Evolutionary conservation across 2,888 invertebrate genomes (phyloP), one percentile per base, ranked within the genome.

Genomic region (Strigamia transsilvanica): DNA sequence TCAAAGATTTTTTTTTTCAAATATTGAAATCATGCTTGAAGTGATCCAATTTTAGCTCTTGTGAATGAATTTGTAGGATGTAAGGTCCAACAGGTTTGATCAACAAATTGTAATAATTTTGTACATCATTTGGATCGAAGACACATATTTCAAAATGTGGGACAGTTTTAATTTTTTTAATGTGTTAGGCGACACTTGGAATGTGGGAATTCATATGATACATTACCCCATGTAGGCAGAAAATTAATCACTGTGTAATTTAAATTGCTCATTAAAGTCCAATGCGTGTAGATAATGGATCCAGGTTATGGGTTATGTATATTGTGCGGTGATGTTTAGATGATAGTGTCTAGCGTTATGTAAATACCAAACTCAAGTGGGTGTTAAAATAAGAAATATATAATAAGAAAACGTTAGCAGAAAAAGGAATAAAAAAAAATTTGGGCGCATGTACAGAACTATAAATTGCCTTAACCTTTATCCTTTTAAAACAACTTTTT

Each of bases 291-390:
- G 73, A 73, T 73, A 73, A 73, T 73, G 32, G 73, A 32, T 32
- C 73, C 73, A 73, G 73, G 73, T 73, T 73, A 73, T 73, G 73
- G 73, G 73, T 73, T 73, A 73, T 73, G 73, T 73, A 73, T 73
- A 73, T 73, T 73, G 73, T 73, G 73, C 73, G 73, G 73, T 32
- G 73, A 73, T 73, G 32, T 73, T 73, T 32, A n/a, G 73, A 32
- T 73, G 73, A 73, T 73, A 73, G 73, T 32, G 73, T 73, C 32
- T 73, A 27, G 73, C n/a, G 73, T 73, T 73, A 73, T 73, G 32
- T 73, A 73, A 73, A 73, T 73, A 73, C 73, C 73, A 73, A 73
- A 73, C 73, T 73, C 73, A 73, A 73, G 73, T 73, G 73, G 73
- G 73, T 73, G 73, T 73, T 73, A 73, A 73, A 73, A 73, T 73